A percentile compares a stretch with the other conserved stretches of the same genome.
phyloP scores from a whole-genome alignment of 1,140 invertebrate species.

The Geopemphigus sp. region DNA sequence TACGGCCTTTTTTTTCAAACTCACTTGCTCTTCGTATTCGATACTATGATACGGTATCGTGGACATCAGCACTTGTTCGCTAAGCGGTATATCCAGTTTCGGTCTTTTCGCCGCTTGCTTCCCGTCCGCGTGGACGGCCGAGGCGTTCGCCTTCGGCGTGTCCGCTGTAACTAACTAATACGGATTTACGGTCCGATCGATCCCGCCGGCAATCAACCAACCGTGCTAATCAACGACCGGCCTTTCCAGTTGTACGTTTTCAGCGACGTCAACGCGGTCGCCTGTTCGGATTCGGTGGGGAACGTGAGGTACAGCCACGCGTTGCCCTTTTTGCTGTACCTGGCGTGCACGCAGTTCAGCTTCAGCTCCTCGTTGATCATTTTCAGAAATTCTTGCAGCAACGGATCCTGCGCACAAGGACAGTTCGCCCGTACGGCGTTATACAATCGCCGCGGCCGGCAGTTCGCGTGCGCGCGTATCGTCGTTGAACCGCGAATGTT shows the following conservation, averaged over 20 bases:
- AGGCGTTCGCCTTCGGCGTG: conserved; percentile 49
- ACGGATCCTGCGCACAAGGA: conserved; percentile 53
- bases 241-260: conserved; percentile 74
- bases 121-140: conserved; percentile 35
- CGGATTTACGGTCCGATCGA: no score
- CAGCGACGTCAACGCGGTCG: conserved; percentile 68
- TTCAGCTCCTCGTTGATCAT: conserved; percentile 52
- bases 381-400: conserved; percentile 53
- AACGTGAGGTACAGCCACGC: conserved; percentile 75
- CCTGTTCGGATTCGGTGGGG: conserved; percentile 66
- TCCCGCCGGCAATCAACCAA: no score
- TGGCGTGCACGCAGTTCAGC: conserved; percentile 52
- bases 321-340: conserved; percentile 54
- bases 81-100: conserved; percentile 52
- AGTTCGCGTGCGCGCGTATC: no score
- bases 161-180: conserved; percentile 52
- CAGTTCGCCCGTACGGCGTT: no score
- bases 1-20: no score
- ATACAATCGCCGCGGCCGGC: no score
- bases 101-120: conserved; percentile 48
- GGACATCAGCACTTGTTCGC: conserved; percentile 53
- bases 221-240: conserved; percentile 56
- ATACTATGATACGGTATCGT: conserved; percentile 53
- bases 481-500: no score
- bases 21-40: conserved; percentile 53